A percentile compares a stretch with the other conserved stretches of the same genome.
phyloP scores from a whole-genome alignment of 1,140 invertebrate species.

The Plectus sambesii region DNA sequence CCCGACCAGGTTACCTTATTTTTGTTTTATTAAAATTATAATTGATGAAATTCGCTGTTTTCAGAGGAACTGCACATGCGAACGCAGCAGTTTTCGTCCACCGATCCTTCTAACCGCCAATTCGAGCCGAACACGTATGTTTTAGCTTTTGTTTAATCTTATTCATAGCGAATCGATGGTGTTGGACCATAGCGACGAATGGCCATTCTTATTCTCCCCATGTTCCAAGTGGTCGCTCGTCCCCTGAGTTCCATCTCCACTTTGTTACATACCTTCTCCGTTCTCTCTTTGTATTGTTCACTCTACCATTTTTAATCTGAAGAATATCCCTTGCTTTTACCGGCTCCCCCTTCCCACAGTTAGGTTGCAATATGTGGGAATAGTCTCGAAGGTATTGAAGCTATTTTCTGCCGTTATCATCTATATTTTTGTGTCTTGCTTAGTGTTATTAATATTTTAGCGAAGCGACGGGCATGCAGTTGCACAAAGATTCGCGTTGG shows the following conservation, averaged over 20 bases:
- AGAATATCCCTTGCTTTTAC: too few species aligned
- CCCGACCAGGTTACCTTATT: slow-evolving; percentile 45
- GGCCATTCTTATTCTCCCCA: too few species aligned
- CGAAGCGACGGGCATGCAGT: slow-evolving; percentile 73
- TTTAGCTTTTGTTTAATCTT: slow-evolving; percentile 10
- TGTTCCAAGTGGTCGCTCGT: too few species aligned
- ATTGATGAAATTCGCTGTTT: slow-evolving; percentile 17
- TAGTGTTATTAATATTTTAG: slow-evolving; percentile 41
- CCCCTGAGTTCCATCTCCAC: too few species aligned
- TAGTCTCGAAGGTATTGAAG: too few species aligned
- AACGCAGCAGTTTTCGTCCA: slow-evolving; percentile 38
- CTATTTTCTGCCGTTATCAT: too few species aligned
- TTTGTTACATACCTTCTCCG: slow-evolving; percentile 5
- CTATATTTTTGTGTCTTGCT: too few species aligned
- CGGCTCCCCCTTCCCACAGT: too few species aligned
- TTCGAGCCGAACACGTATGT: slow-evolving; percentile 48
- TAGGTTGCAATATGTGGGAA: too few species aligned
- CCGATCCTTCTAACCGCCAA: slow-evolving; percentile 37
- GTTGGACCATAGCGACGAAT: too few species aligned
- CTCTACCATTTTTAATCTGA: slow-evolving; percentile 12
- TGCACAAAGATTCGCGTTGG: slow-evolving; percentile 96
- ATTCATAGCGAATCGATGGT: too few species aligned
- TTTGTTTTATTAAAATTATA: slow-evolving; percentile 16
- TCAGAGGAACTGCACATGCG: slow-evolving; percentile 44
- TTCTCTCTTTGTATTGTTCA: slow-evolving; percentile 10